These are phyloP conservation scores for Gonocerus acuteangulatus DNA, from an alignment of 2,888 invertebrate species.

Conservation along the genomic window DNA sequence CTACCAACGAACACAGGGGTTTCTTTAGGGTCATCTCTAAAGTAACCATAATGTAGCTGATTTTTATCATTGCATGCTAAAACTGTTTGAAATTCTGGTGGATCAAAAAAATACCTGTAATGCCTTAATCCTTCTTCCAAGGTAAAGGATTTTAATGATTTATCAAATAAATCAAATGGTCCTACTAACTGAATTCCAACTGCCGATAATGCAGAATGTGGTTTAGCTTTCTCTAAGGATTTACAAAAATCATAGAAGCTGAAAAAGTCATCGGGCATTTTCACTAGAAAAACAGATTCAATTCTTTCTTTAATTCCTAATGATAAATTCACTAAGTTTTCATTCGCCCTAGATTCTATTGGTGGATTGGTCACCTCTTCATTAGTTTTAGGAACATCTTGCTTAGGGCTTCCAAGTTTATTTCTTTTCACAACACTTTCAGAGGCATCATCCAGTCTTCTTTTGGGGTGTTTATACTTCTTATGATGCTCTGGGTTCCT, in stretches of 20 bases:
- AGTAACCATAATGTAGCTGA: slow-evolving; percentile 82
- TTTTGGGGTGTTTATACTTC: slow-evolving; percentile 66
- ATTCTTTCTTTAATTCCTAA: slow-evolving; percentile 47
- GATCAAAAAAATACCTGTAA: slow-evolving; percentile 89
- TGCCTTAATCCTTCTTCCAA: slow-evolving; percentile 58
- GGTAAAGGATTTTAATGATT: slow-evolving; percentile 48
- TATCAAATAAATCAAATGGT: slow-evolving; percentile 73
- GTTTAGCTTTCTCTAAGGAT: slow-evolving; percentile 37
- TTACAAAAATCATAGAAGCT: slow-evolving; percentile 71
- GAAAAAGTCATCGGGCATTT: slow-evolving; percentile 87
- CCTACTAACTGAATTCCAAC: slow-evolving; percentile 71
- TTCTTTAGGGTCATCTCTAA: slow-evolving; percentile 70
- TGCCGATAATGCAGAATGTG: slow-evolving; percentile 50
- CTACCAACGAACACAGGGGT: slow-evolving; percentile 68
- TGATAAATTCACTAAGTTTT: not conserved
- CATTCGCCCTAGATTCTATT: not conserved
- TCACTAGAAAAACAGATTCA: slow-evolving; percentile 65
- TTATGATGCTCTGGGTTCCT: slow-evolving; percentile 65
- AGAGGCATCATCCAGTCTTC: slow-evolving; percentile 40
- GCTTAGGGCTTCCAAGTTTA: not conserved
- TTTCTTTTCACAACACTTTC: slow-evolving; percentile 10
- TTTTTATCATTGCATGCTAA: slow-evolving; percentile 59
- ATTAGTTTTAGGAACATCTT: not conserved
- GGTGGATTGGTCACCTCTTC: not conserved
- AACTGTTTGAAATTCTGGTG: slow-evolving; percentile 82